Conservation (phyloP, 2,888 invertebrate genomes). For the Calameuta filiformis region DNA sequence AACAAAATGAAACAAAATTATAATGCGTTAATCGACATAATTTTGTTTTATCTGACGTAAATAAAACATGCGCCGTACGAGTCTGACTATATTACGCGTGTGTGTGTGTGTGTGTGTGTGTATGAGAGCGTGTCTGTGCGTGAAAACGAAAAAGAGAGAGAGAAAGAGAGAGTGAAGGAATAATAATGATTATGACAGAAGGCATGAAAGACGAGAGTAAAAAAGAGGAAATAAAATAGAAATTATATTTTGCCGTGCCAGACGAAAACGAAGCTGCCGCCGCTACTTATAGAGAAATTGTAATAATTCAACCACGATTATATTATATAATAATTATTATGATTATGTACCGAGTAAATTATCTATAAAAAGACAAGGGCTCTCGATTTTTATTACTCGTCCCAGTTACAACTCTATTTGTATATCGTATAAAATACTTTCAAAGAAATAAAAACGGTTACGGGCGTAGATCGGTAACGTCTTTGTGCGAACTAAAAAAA, state of each 20-base stretch:
- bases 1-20: neutral
- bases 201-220: conserved; percentile 7
- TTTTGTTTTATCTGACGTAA: conserved; percentile 20
- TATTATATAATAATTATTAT: conserved; percentile 36
- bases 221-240: conserved; percentile 10
- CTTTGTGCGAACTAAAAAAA: too few relatives aligned
- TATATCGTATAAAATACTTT: too few relatives aligned
- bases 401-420: too few relatives aligned
- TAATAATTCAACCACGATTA: conserved; percentile 37
- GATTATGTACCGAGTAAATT: conserved; percentile 56
- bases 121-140: neutral
- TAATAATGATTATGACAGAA: conserved; percentile 2
- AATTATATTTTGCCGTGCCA: conserved; percentile 27
- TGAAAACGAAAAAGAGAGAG: conserved; percentile 1
- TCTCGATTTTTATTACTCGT: too few relatives aligned
- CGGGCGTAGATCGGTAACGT: too few relatives aligned
- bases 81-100: conserved; percentile 1
- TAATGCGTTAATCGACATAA: conserved; percentile 9
- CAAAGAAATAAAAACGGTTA: too few relatives aligned
- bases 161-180: conserved; percentile 10
- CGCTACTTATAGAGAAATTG: conserved; percentile 49
- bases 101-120: neutral
- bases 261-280: conserved; percentile 48
- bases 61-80: conserved; percentile 10
- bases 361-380: conserved; percentile 42